Percentiles rank a stretch among this genome's conserved stretches.
These are phyloP conservation scores for Agrenia bidenticulata DNA, from an alignment of 2,888 invertebrate species.

Conservation along the genomic window DNA sequence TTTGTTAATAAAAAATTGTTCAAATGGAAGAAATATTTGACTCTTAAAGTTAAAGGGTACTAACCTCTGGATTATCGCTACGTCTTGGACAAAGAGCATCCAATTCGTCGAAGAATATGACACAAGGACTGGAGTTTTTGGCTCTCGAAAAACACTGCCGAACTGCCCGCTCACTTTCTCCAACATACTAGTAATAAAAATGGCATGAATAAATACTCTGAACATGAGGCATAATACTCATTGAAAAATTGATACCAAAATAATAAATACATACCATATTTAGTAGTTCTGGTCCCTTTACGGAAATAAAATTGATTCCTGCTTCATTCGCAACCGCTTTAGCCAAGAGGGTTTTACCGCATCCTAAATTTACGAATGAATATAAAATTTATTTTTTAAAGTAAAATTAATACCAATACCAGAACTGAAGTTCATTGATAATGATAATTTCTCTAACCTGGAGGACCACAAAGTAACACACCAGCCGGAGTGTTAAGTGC, in stretches of 20 bases:
- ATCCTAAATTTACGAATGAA: conserved; percentile 51
- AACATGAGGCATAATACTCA: neutral
- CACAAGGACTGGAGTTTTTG: conserved; percentile 91
- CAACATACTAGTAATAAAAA: conserved; percentile 73
- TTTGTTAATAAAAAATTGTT: neutral
- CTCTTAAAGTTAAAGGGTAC: neutral
- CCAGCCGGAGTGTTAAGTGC: conserved; percentile 83
- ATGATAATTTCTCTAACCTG: conserved; percentile 67
- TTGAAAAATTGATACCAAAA: neutral
- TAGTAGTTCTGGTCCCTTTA: conserved; percentile 95
- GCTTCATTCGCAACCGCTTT: conserved; percentile 99
- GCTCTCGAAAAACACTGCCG: conserved; percentile 94
- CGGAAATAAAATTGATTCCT: conserved; percentile 96
- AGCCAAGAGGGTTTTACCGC: conserved; percentile 83
- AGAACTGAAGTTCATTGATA: neutral
- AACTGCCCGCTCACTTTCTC: conserved; percentile 96
- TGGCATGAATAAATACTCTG: conserved; percentile 8
- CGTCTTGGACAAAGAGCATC: conserved; percentile 92
- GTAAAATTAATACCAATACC: neutral
- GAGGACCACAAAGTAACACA: conserved; percentile 92
- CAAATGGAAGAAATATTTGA: neutral
- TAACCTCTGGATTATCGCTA: conserved; percentile 69
- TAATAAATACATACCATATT: conserved; percentile 75
- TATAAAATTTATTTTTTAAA: neutral
- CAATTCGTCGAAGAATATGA: conserved; percentile 98